Percentiles rank a stretch among this genome's conserved stretches.
Conservation (phyloP, 2,888 invertebrate species). For the Phaedon cochleariae region DNA sequence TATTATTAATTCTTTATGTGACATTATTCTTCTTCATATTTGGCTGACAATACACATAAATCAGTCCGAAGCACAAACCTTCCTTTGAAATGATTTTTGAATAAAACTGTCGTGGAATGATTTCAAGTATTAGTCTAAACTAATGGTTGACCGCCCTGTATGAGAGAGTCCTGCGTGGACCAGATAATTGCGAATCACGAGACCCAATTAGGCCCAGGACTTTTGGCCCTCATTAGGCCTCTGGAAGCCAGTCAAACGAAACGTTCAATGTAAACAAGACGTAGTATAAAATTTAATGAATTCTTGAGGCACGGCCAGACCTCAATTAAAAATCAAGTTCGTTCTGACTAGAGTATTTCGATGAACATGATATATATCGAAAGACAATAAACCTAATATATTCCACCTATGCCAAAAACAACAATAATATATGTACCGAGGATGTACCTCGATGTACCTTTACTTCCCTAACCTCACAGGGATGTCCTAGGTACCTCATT, state of each 20-base stretch:
- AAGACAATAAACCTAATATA: neutral
- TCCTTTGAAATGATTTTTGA: neutral
- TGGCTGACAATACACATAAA: too few relatives aligned
- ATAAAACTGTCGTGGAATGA: neutral
- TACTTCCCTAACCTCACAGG: too few relatives aligned
- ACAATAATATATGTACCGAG: too few relatives aligned
- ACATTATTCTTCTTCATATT: too few relatives aligned
- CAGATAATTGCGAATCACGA: conserved; percentile 57
- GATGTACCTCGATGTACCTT: too few relatives aligned
- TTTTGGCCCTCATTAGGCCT: conserved; percentile 52
- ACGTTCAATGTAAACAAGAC: conserved; percentile 23
- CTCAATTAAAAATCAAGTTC: neutral
- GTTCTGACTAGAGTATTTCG: neutral
- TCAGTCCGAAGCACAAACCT: too few relatives aligned
- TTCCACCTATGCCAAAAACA: neutral
- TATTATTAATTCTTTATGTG: too few relatives aligned
- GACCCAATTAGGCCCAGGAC: conserved; percentile 54
- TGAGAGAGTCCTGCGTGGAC: conserved; percentile 52
- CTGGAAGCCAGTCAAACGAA: conserved; percentile 31
- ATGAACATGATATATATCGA: neutral
- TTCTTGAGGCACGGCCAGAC: neutral
- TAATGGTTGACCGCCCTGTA: conserved; percentile 18
- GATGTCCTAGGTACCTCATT: too few relatives aligned
- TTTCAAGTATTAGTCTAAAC: too few relatives aligned
- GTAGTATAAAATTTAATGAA: conserved; percentile 5